phyloP scores from a whole-genome alignment of 2,113 vertebrate genomes.

The human region GRCh38 chr6:109166501-109167000 shows the following conservation, averaged over 20 bases:
- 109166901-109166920: background rate
- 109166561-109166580: too few species aligned
- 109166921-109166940: constrained; percentile 28
- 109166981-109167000: constrained; percentile 7
- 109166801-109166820: background rate
- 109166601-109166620: too few species aligned
- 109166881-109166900: constrained; percentile 31
- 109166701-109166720: background rate
- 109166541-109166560: too few species aligned
- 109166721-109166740: constrained; percentile 15
- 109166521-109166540: too few species aligned
- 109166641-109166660: too few species aligned
- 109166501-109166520: too few species aligned
- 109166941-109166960: background rate
- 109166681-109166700: background rate
- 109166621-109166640: too few species aligned
- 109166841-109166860: constrained; percentile 15
- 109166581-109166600: too few species aligned
- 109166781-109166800: background rate
- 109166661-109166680: too few species aligned
- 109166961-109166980: background rate
- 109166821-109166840: constrained; percentile 45
- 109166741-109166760: background rate
- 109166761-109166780: background rate
- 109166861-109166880: constrained; percentile 49